phyloP scores from a whole-genome alignment of 2,888 invertebrate species.

The Stratiomys singularior region DNA sequence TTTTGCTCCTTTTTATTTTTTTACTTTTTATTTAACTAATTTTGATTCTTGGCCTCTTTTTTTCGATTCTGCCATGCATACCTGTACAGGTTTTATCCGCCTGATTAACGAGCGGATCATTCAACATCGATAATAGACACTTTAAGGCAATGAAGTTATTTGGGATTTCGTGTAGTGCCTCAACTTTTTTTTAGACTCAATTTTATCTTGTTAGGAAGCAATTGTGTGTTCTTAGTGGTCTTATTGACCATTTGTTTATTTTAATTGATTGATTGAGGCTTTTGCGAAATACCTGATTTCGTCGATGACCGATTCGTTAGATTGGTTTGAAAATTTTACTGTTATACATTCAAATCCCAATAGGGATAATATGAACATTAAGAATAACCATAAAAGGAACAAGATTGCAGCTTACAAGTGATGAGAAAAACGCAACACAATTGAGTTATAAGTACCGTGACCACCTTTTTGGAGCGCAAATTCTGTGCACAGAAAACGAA shows the following conservation, averaged over 20 bases:
- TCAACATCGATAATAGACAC: slow-evolving; percentile 44
- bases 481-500: no score
- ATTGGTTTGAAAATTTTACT: no score
- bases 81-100: background rate
- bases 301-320: no score
- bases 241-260: slow-evolving; percentile 42
- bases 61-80: background rate
- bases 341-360: no score
- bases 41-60: background rate
- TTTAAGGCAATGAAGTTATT: slow-evolving; percentile 46
- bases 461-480: no score
- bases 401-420: no score
- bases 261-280: slow-evolving; percentile 41
- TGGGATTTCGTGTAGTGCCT: slow-evolving; percentile 33
- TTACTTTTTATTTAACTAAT: background rate
- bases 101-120: slow-evolving; percentile 40
- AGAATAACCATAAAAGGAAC: no score
- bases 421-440: no score
- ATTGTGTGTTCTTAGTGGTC: slow-evolving; percentile 38
- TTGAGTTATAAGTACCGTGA: no score
- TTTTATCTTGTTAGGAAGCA: slow-evolving; percentile 37
- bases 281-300: background rate
- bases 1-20: background rate
- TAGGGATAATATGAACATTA: no score
- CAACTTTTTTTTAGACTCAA: slow-evolving; percentile 13